Base-by-base conservation (phyloP, 2,888 invertebrate species). In the Mystacides longicornis region DNA sequence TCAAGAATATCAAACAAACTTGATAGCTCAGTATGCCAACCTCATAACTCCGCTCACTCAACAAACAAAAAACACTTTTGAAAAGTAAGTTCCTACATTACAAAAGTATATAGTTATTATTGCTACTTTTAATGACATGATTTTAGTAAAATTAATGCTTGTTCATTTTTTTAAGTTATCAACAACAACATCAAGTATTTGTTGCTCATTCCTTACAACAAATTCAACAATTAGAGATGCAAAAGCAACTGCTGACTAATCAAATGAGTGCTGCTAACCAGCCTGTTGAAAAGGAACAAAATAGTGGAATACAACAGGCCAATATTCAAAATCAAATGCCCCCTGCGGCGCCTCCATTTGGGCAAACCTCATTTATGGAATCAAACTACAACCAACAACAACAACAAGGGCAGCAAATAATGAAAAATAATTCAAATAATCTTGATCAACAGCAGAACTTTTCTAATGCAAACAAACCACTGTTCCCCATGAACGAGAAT, bases 171-270 rank as follows among this genome's bases (percentile, higher is more conserved):
- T n/a, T n/a, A n/a, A 55, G 85, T 65, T 92, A 94, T 67, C 89
- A 93, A 74, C 84, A 89, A 42, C 98, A 99, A 68, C 98, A 99
- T 75, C 90, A 94, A 71, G 91, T 95, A 11, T 98, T 95, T 69
- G 89, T 93, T 11, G 82, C 86, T 56, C 98, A 98, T 73, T 89
- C 95, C 4, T 79, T 89, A 72, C 87, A 90, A 67, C 93, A 93
- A 71, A 90, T 94, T 64, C 86, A 89, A 65, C 89, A 86, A 64
- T 74, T 89, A 51, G 89, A 92, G 67, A 85, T 87, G 69, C 89
- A 90, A 68, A 89, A 86, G 65, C 81, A 83, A 62, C 78, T 79
- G 0, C 68, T 86, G 31, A 83, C 85, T 62, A 75, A 74, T 59
- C 79, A 77, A 66, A 76, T 72, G 63, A 67, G 69, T 51, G 70